These are phyloP conservation scores for Acanthurus lineatus DNA, from an alignment of 2,797 vertebrate species.

Conservation along the genomic window DNA sequence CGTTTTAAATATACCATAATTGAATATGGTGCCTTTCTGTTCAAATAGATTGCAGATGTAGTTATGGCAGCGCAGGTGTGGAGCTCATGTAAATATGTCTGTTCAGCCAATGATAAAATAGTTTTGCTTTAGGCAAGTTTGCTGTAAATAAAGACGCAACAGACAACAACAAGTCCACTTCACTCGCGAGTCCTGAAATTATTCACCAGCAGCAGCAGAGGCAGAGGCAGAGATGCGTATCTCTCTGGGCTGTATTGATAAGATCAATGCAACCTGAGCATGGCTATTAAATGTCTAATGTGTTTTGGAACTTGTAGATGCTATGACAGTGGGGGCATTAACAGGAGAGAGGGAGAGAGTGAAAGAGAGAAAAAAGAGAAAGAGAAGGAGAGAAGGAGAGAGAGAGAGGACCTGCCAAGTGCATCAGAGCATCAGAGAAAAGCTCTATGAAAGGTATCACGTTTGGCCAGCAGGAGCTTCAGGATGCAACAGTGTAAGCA, in stretches of 20 bases:
- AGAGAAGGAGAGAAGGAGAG: constrained; percentile 24
- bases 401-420: constrained; percentile 71
- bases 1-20: constrained; percentile 61
- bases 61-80: constrained; percentile 31
- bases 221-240: not conserved
- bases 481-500: constrained; percentile 71
- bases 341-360: constrained; percentile 18
- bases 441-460: constrained; percentile 79
- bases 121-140: constrained; percentile 36
- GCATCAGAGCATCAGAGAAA: constrained; percentile 81
- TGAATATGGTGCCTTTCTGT: constrained; percentile 48
- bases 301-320: constrained; percentile 85
- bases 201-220: constrained; percentile 44
- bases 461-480: constrained; percentile 81
- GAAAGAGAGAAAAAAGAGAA: too few species aligned
- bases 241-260: too few species aligned
- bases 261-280: too few species aligned
- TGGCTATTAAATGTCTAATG: constrained; percentile 70
- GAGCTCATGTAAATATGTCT: constrained; percentile 14
- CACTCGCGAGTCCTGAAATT: constrained; percentile 49
- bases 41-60: constrained; percentile 32
- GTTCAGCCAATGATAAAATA: constrained; percentile 36
- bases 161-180: constrained; percentile 54
- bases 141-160: constrained; percentile 50
- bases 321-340: constrained; percentile 83